Conservation (phyloP, 92 coral and sea anemone species). For the Zoanthus gigantus region DNA sequence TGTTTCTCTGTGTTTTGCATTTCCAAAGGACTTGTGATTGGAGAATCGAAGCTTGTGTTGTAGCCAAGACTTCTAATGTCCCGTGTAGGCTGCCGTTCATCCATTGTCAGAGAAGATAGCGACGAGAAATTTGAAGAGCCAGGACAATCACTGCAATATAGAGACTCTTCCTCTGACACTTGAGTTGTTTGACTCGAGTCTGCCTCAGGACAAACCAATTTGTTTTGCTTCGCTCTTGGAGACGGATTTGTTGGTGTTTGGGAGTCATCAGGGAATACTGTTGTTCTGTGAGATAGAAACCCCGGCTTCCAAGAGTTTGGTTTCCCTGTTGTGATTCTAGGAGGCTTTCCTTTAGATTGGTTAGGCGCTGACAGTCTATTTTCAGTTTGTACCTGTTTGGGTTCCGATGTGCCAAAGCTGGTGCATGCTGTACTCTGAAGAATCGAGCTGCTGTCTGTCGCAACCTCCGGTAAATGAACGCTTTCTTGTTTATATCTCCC, state of each 20-base stretch:
- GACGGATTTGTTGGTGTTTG: neutral
- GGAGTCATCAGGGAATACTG: constrained; percentile 2
- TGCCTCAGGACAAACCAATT: constrained; percentile 1
- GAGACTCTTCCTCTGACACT: neutral
- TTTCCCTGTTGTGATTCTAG: constrained; percentile 8
- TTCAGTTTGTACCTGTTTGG: neutral
- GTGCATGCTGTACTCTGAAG: neutral
- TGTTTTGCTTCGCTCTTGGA: neutral
- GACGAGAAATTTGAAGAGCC: neutral
- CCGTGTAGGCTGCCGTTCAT: neutral
- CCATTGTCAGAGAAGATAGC: neutral
- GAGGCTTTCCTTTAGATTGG: neutral
- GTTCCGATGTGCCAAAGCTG: neutral
- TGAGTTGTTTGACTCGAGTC: constrained; percentile 5
- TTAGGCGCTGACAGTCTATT: neutral
- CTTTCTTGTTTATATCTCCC: constrained; percentile 22
- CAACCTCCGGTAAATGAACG: constrained; percentile 3
- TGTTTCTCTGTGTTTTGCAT: neutral
- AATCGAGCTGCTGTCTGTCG: neutral
- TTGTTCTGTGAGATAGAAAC: neutral
- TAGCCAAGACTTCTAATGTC: neutral
- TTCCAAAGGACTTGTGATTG: constrained; percentile 28
- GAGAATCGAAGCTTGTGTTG: constrained; percentile 11
- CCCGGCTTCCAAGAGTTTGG: constrained; percentile 14
- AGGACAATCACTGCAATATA: neutral